Evolutionary conservation across 2,888 invertebrate species (phyloP), one percentile per base, ranked within the genome.

Genomic region (Nineta flava): DNA sequence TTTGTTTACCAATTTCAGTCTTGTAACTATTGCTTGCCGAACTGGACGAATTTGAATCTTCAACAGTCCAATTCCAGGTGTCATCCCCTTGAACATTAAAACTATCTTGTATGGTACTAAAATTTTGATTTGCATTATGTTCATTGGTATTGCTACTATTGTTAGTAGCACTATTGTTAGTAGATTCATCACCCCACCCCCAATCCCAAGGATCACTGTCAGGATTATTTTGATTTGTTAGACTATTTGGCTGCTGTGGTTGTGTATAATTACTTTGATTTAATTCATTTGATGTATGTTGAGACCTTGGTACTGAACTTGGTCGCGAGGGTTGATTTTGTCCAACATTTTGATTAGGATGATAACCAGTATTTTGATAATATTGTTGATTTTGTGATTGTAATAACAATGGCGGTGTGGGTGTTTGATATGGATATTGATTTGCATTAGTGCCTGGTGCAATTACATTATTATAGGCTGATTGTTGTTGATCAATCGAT

Each of bases 11-110:
- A 41, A 35, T 26, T 19, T 49, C 45, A 45, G 19, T 44, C 44
- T 49, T 44, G 41, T 32, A 45, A 55, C 48, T 48, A 13, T 53
- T 51, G 40, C 52, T 48, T 17, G 52, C 47, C 50, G 53, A 35
- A 54, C 48, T 55, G 57, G 49, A 56, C 32, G 65, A 51, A 35
- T 53, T 56, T 46, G 65, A 65, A 9, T 75, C 74, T 49, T 76
- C 76, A 57, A 69, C 66, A 5, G 72, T 64, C 79, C 79, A 81
- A 60, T 75, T 76, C 80, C 80, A 81, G 41, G 71, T 69, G 54
- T 77, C 73, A 46, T 68, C 68, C 7, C 26, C 26, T 17, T 69
- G 63, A 13, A 65, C 68, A 13, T 15, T 19, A 63, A 81, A 78
- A 59, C 77, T 77, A 55, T 79, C 77, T 51, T 71, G 72, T 55